Evolutionary conservation across 2,113 vertebrate genomes (phyloP).

Genomic region (Cololabis saira): DNA sequence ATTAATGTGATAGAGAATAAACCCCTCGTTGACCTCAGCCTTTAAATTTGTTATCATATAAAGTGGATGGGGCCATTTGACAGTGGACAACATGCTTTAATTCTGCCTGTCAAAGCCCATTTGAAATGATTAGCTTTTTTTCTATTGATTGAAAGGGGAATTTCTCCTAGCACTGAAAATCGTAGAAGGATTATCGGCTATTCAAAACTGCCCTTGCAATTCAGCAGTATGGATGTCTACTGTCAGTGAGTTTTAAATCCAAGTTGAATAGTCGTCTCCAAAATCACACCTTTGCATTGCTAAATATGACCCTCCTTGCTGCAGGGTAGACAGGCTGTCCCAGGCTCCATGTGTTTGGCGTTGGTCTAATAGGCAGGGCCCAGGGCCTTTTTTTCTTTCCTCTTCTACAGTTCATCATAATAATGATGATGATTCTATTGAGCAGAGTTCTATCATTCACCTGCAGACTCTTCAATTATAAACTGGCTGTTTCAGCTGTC

Average conservation of each 20-base stretch:
- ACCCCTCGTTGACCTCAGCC: slow-evolving; percentile 3
- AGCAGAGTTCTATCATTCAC: slow-evolving; percentile 35
- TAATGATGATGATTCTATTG: slow-evolving; percentile 40
- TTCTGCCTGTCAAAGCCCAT: slow-evolving; percentile 19
- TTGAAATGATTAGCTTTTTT: slow-evolving; percentile 17
- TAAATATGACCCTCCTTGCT: slow-evolving; percentile 1
- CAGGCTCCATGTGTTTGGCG: slow-evolving; percentile 10
- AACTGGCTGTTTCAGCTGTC: slow-evolving; percentile 11
- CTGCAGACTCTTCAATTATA: slow-evolving; percentile 55
- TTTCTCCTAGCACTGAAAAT: slow-evolving; percentile 11
- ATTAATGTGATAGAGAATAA: slow-evolving; percentile 32
- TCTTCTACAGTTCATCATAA: slow-evolving; percentile 44
- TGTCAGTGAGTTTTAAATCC: slow-evolving; percentile 23
- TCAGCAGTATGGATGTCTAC: slow-evolving; percentile 35
- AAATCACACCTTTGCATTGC: neutral
- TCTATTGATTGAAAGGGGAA: slow-evolving; percentile 16
- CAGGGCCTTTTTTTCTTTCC: neutral
- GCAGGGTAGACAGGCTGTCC: slow-evolving; percentile 31
- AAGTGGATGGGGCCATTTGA: slow-evolving; percentile 4
- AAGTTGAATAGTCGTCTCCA: slow-evolving; percentile 12
- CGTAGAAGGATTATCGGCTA: neutral
- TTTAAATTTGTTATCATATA: slow-evolving; percentile 34
- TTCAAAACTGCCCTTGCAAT: slow-evolving; percentile 13
- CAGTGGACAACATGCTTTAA: neutral
- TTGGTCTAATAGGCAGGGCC: slow-evolving; percentile 38